phyloP scores from a whole-genome alignment of 2,888 invertebrate genomes.

The Thalpophila matura region DNA sequence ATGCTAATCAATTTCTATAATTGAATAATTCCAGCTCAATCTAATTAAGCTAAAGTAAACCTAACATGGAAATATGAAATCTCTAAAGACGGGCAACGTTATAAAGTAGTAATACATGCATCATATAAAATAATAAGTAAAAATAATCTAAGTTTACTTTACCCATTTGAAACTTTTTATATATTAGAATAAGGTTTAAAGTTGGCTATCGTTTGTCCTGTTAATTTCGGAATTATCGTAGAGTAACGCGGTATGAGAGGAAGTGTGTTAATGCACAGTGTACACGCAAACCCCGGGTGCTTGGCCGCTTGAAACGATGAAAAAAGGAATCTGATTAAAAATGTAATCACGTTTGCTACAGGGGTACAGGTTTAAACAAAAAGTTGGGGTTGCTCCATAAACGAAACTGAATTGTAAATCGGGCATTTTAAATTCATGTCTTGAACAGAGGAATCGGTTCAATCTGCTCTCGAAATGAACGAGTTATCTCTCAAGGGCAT shows the following conservation, averaged over 20 bases:
- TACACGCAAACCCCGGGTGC: slow-evolving; percentile 72
- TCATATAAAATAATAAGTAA: slow-evolving; percentile 62
- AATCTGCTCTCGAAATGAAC: slow-evolving; percentile 74
- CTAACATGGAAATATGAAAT: slow-evolving; percentile 54
- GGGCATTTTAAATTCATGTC: slow-evolving; percentile 76
- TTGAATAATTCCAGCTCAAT: slow-evolving; percentile 21
- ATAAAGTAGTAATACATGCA: slow-evolving; percentile 58
- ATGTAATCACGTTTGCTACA: slow-evolving; percentile 70
- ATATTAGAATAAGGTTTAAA: slow-evolving; percentile 55
- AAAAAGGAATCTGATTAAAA: slow-evolving; percentile 72
- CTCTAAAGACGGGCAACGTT: slow-evolving; percentile 60
- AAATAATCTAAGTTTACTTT: slow-evolving; percentile 42
- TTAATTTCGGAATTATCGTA: slow-evolving; percentile 75
- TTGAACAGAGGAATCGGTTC: slow-evolving; percentile 71
- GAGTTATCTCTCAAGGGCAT: slow-evolving; percentile 75
- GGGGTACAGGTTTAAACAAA: slow-evolving; percentile 66
- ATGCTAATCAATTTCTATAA: slow-evolving; percentile 39
- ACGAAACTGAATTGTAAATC: slow-evolving; percentile 71
- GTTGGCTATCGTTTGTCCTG: slow-evolving; percentile 48
- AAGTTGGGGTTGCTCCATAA: slow-evolving; percentile 62
- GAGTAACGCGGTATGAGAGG: slow-evolving; percentile 68
- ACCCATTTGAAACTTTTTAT: slow-evolving; percentile 47
- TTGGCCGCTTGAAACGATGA: slow-evolving; percentile 54
- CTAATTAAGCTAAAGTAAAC: slow-evolving; percentile 50
- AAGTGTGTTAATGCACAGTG: slow-evolving; percentile 74